Evolutionary conservation across 1,140 invertebrate genomes (phyloP), one percentile per base, ranked within the genome.

Genomic region (Drosophila ficusphila): DNA sequence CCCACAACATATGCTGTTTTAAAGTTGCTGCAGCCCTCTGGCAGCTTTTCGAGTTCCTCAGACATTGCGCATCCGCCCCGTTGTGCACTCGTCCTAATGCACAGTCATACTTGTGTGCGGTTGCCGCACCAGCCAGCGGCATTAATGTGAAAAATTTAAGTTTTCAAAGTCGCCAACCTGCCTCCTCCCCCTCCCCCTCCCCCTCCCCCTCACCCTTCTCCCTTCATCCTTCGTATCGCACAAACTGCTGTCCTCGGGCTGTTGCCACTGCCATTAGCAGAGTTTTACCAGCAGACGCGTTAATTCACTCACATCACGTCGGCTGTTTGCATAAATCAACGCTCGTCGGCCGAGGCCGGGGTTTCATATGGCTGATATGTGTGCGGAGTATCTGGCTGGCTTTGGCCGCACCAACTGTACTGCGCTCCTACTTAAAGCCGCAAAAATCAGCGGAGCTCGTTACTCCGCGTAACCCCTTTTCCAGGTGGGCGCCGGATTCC

Each of bases 251-350:
- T 7, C 25, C 33, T 23, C 19, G 25, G 29, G 49, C 70, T 77
- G 68, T 76, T 83, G 67, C 51, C 81, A 81, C 71, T 67, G 64
- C 76, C 81, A 85, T 85, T 86, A 81, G 76, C 75, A 85, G 70
- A 67, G 54, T 79, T 75, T 62, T 58, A 52, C 71, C 56, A 46
- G 60, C 65, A 64, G 56, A 72, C 76, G 81, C 71, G 81, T 85
- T 85, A 85, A 85, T 85, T 85, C 73, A 76, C 79, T 72, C 79
- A 64, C 71, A 79, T 76, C 79, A 76, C 56, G 71, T 72, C 61
- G 70, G 44, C 57, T 85, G 76, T 85, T 85, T 86, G 76, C 79
- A 85, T 85, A 85, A 85, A 86, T 85, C 81, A 85, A 69, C 46
- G 79, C 46, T 41, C 12, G 2, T 5, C 23, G 7, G 6, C n/a